These are phyloP conservation scores for Acronicta aceris DNA, from an alignment of 2,888 invertebrate species.

Conservation along the genomic window DNA sequence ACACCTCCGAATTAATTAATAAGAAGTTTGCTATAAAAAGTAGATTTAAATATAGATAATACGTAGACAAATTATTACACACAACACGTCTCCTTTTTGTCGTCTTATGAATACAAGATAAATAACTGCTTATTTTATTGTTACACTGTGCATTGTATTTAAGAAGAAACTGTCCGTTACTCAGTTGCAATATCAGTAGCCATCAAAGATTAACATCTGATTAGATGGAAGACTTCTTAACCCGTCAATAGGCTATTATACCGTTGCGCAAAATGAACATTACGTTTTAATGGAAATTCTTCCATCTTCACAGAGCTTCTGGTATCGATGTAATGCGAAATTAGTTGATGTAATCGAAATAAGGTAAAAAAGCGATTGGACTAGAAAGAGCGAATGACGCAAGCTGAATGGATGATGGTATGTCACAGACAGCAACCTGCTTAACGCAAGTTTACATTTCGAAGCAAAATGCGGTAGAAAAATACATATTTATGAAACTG, in stretches of 20 bases:
- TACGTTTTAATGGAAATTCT: conserved; percentile 76
- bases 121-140: conserved; percentile 35
- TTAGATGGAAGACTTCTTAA: conserved; percentile 51
- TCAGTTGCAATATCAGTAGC: conserved; percentile 46
- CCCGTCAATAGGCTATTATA: conserved; percentile 64
- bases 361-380: conserved; percentile 72
- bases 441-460: conserved; percentile 27
- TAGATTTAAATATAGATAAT: conserved; percentile 38
- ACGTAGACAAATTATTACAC: conserved; percentile 32
- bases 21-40: conserved; percentile 26
- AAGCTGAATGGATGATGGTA: conserved; percentile 66
- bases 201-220: conserved; percentile 50
- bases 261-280: conserved; percentile 74
- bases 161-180: conserved; percentile 33
- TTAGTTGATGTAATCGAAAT: conserved; percentile 79
- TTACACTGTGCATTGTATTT: conserved; percentile 26
- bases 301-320: conserved; percentile 68
- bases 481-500: conserved; percentile 45
- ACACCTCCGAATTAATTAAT: conserved; percentile 43
- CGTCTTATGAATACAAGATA: conserved; percentile 31
- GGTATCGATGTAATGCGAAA: conserved; percentile 77
- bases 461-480: conserved; percentile 28
- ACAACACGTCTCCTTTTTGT: conserved; percentile 27
- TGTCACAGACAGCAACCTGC: conserved; percentile 53
- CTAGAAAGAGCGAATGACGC: conserved; percentile 69